Evolutionary conservation across 2,113 vertebrate genomes (phyloP).

Genomic region (Cercocebus atys): DNA sequence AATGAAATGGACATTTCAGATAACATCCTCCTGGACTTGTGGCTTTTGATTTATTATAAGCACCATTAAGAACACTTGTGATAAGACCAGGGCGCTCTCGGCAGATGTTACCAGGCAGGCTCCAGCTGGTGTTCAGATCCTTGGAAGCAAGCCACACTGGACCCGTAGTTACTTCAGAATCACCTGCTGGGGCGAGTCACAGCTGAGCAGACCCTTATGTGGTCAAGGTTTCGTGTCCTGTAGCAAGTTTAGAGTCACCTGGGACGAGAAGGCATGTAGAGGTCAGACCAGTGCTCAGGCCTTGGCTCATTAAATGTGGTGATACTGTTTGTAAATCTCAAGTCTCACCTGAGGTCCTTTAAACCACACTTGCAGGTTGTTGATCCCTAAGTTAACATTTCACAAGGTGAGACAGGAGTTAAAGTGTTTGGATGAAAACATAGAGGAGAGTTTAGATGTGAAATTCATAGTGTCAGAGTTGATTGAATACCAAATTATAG

Average conservation of each 20-base stretch:
- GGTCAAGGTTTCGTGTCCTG: neutral
- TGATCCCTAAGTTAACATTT: neutral
- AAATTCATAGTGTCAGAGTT: slow-evolving; percentile 39
- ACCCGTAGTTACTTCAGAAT: neutral
- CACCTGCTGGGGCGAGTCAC: rapidly evolving
- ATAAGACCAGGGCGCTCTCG: neutral
- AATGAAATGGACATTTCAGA: neutral
- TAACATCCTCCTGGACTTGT: neutral
- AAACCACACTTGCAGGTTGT: neutral
- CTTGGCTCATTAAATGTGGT: neutral
- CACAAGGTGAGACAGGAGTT: neutral
- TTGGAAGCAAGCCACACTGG: neutral
- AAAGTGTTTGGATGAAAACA: neutral
- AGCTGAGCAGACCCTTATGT: neutral
- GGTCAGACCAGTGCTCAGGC: rapidly evolving
- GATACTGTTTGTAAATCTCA: neutral
- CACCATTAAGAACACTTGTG: neutral
- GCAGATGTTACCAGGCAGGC: neutral
- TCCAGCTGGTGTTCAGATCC: neutral
- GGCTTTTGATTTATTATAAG: neutral
- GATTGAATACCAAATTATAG: slow-evolving; percentile 35
- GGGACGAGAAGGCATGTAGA: neutral
- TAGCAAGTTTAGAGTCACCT: neutral
- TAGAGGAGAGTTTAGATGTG: neutral
- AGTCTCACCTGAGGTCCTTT: neutral